A percentile compares a stretch with the other conserved stretches of the same genome.
These are phyloP conservation scores for Elgaria multicarinata DNA, from an alignment of 2,113 vertebrate genomes.

Conservation along the genomic window DNA sequence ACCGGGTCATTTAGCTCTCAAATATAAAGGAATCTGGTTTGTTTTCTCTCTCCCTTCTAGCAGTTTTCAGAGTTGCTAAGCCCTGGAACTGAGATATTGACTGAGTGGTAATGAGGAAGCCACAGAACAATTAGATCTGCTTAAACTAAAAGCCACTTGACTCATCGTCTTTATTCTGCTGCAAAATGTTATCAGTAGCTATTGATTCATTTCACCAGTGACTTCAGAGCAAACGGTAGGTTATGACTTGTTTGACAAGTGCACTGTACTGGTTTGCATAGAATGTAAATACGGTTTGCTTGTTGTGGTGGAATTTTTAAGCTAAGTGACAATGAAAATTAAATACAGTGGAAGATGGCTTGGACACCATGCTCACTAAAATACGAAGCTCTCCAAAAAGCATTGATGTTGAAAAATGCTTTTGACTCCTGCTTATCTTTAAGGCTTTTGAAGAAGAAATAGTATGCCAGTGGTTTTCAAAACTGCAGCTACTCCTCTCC, in stretches of 20 bases:
- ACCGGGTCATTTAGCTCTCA: background rate
- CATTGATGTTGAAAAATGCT: background rate
- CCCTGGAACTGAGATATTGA: background rate
- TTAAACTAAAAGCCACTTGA: conserved; percentile 48
- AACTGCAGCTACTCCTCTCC: background rate
- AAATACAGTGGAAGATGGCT: conserved; percentile 45
- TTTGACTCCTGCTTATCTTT: background rate
- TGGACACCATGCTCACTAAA: background rate
- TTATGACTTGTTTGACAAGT: conserved; percentile 40
- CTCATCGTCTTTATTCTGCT: conserved; percentile 46
- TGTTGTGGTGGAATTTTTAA: conserved; percentile 39
- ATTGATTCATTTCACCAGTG: conserved; percentile 56
- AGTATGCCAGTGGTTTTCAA: background rate
- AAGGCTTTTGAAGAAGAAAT: background rate
- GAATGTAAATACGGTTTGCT: conserved; percentile 32
- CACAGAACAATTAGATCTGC: conserved; percentile 49
- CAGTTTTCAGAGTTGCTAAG: conserved; percentile 4
- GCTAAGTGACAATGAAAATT: conserved; percentile 46
- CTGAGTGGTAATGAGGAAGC: background rate
- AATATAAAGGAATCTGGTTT: background rate
- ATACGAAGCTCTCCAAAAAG: background rate
- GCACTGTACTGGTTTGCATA: conserved; percentile 9
- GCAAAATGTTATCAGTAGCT: conserved; percentile 59
- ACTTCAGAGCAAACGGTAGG: conserved; percentile 37
- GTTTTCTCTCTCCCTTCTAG: background rate